A percentile compares a stretch with the other conserved stretches of the same genome.
phyloP scores from a whole-genome alignment of 2,113 vertebrate species.

The Sinocyclocheilus rhinocerous region DNA sequence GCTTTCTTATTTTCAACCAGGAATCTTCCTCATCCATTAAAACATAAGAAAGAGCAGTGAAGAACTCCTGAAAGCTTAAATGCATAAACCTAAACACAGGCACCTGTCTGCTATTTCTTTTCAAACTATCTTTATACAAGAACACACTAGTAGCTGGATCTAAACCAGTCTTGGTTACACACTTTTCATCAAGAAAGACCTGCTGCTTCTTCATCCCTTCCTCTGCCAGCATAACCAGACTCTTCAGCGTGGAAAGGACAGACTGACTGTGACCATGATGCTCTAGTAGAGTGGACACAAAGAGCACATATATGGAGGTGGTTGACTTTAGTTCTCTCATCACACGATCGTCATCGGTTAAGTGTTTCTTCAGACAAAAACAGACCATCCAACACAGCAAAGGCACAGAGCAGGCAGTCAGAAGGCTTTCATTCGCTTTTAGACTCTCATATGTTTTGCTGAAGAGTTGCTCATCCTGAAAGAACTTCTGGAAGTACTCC shows the following conservation, averaged over 20 bases:
- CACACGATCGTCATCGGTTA: neutral
- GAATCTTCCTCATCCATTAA: neutral
- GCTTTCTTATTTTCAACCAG: neutral
- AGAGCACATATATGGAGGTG: neutral
- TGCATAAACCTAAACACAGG: neutral
- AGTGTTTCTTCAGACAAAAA: neutral
- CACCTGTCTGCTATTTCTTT: neutral
- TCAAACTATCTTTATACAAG: neutral
- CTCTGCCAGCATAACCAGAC: neutral
- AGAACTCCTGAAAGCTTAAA: no score
- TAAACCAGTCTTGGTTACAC: neutral
- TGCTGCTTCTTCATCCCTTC: neutral
- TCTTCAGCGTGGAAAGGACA: neutral
- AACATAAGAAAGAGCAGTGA: conserved; percentile 36
- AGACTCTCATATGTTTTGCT: no score
- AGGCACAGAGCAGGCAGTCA: no score
- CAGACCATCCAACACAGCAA: no score
- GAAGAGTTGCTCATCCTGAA: no score
- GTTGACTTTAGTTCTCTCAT: neutral
- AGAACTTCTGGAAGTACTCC: no score
- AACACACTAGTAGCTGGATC: no score
- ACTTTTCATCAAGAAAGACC: neutral
- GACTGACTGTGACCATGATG: neutral
- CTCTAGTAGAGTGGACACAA: conserved; percentile 15
- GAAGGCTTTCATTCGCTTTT: no score